Evolutionary conservation across 2,888 invertebrate genomes (phyloP), one percentile per base, ranked within the genome.

Genomic region (Perdita meconis): DNA sequence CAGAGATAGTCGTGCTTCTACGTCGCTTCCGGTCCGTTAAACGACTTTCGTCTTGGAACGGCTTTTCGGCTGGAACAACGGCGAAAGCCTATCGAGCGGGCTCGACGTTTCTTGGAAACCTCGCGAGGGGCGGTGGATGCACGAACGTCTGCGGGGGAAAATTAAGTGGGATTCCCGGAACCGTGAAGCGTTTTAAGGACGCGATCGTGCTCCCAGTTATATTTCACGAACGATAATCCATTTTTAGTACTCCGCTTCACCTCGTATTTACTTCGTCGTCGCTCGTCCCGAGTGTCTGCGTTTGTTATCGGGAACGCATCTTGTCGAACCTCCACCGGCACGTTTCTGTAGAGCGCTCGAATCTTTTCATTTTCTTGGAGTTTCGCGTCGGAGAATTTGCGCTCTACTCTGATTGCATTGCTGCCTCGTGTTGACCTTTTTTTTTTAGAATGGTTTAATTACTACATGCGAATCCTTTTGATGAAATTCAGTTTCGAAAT

Each of bases 21-120:
- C 24, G 22, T 63, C 34, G 34, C 34, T 55, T 22, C 42, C 68
- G 51, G 10, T 16, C 24, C 12, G 53, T 63, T 53, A 53, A 68
- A 68, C 68, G 68, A 68, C 63, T 61, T 34, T 53, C 50, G n/a
- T 40, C 68, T 19, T 53, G 68, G 61, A 53, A 34, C 61, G n/a
- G n/a, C n/a, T 51, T 42, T 16, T 16, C 50, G 38, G 19, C 1
- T 26, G 63, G 44, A 16, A 30, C 6, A 8, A 5, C 13, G 36
- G 61, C 50, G 24, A 24, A n/a, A 19, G 50, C n/a, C 50, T 61
- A 38, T 61, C 50, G 16, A 4, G 3, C 22, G 34, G 4, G 16
- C 36, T n/a, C 60, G 22, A 22, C 61, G 34, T 10, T 19, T 60
- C 44, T 1, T 44, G 59, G 30, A 13, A 30, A 2, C 30, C 59